phyloP scores from a whole-genome alignment of 1,140 invertebrate genomes.

The Bathynomus jamesi region DNA sequence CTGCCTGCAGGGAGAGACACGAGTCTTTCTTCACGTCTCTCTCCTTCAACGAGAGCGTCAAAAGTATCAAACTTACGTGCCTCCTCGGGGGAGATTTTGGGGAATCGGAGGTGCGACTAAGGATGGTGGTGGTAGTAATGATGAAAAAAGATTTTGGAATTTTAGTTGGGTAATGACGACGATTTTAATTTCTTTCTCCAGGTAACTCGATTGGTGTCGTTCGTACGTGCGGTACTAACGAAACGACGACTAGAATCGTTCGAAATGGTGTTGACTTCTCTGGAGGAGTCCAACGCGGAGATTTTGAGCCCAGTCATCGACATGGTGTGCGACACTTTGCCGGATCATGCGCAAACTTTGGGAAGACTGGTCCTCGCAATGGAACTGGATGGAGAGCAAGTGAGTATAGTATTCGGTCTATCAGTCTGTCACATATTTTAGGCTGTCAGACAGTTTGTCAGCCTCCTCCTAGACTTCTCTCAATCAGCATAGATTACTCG shows the following conservation, averaged over 20 bases:
- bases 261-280: constrained; percentile 31
- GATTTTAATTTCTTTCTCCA: too few species aligned
- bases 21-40: constrained; percentile 37
- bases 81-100: constrained; percentile 35
- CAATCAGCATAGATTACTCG: too few species aligned
- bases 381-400: constrained; percentile 33
- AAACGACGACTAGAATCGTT: constrained; percentile 33
- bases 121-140: too few species aligned
- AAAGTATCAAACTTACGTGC: constrained; percentile 36
- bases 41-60: constrained; percentile 35
- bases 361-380: constrained; percentile 33
- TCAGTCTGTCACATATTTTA: too few species aligned
- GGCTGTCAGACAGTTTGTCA: too few species aligned
- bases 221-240: constrained; percentile 32
- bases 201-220: constrained; percentile 34
- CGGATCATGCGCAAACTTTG: constrained; percentile 28
- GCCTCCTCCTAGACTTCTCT: too few species aligned
- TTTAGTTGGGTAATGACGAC: too few species aligned
- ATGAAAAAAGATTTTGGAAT: too few species aligned
- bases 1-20: constrained; percentile 21
- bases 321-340: constrained; percentile 37
- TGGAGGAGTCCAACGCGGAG: constrained; percentile 27
- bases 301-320: constrained; percentile 34
- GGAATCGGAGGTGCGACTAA: constrained; percentile 27
- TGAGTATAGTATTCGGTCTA: too few species aligned